A percentile compares a stretch with the other conserved stretches of the same genome.
These are phyloP conservation scores for Vanacampus margaritifer DNA, from an alignment of 2,113 vertebrate genomes.

Conservation along the genomic window DNA sequence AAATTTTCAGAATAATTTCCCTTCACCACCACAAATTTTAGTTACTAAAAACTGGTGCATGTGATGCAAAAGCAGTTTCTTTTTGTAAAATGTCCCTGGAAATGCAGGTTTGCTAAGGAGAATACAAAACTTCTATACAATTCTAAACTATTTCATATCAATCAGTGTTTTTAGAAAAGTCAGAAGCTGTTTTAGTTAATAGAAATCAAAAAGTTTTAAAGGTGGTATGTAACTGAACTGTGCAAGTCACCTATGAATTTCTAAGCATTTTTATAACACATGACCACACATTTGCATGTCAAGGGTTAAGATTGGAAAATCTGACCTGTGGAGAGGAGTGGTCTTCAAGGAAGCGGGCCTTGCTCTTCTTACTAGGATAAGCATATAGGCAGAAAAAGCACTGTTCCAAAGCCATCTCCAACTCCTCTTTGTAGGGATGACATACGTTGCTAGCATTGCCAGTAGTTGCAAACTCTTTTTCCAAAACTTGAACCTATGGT, in stretches of 20 bases:
- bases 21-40: neutral
- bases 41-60: neutral
- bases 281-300: neutral
- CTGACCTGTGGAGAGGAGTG: constrained; percentile 90
- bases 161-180: no score
- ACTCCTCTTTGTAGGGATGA: constrained; percentile 92
- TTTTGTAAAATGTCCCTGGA: neutral
- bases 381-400: constrained; percentile 94
- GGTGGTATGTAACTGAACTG: neutral
- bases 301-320: neutral
- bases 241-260: neutral
- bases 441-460: constrained; percentile 74
- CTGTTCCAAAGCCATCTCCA: constrained; percentile 94
- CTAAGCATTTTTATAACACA: neutral
- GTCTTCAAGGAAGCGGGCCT: constrained; percentile 93
- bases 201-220: no score
- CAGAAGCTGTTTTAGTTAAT: no score
- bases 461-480: constrained; percentile 79
- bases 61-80: neutral
- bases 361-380: constrained; percentile 97
- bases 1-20: no score
- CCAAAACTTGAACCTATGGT: constrained; percentile 81
- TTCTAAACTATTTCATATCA: neutral
- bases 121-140: neutral
- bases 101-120: neutral